Percentiles rank a stretch among this genome's conserved stretches.
Conservation (phyloP, 2,888 invertebrate species). For the Caenorhabditis auriculariae region DNA sequence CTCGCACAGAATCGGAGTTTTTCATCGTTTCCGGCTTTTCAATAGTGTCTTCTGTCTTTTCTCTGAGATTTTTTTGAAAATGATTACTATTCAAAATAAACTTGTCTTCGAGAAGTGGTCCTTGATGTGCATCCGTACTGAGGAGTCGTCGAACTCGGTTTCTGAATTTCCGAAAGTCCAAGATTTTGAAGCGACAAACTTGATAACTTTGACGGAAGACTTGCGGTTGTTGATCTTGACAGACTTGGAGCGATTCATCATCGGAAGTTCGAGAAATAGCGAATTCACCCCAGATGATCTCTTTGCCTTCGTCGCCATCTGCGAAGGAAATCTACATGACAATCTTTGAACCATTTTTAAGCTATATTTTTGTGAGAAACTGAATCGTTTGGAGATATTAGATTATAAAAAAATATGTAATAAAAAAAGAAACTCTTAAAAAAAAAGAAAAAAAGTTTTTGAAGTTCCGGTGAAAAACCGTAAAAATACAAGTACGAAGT, state of each 20-base stretch:
- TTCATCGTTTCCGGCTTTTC: conserved; percentile 14
- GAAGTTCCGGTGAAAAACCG: too few species aligned
- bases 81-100: not conserved
- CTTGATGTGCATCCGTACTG: conserved; percentile 9
- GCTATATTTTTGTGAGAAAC: too few species aligned
- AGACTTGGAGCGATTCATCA: conserved; percentile 35
- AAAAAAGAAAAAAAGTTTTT: too few species aligned
- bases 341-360: too few species aligned
- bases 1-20: conserved; percentile 25
- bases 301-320: conserved; percentile 27
- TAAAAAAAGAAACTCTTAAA: too few species aligned
- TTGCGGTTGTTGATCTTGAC: conserved; percentile 18
- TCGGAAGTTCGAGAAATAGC: conserved; percentile 36
- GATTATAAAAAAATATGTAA: too few species aligned
- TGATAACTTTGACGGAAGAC: conserved; percentile 23
- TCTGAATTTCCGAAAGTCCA: conserved; percentile 3
- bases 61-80: conserved; percentile 6
- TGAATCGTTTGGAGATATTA: too few species aligned
- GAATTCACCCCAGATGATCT: conserved; percentile 11
- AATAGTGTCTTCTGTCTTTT: conserved; percentile 10
- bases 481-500: too few species aligned
- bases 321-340: too few species aligned
- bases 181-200: conserved; percentile 3
- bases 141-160: conserved; percentile 21
- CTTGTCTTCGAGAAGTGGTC: not conserved